Base-by-base conservation (phyloP, 2,888 invertebrate species). In the Portevinia maculata region DNA sequence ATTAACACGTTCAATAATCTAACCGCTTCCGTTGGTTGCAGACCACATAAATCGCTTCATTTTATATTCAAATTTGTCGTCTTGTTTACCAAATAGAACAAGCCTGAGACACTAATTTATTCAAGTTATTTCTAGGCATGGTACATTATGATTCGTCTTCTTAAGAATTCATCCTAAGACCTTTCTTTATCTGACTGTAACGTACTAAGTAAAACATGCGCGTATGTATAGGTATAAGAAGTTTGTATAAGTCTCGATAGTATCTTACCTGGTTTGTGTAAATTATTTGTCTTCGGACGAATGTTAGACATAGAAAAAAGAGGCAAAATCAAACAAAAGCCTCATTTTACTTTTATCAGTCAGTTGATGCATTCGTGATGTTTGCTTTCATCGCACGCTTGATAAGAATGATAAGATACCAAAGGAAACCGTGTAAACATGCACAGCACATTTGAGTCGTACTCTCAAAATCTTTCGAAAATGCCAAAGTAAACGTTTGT, bases 1-100 rank as follows among this genome's bases (percentile, higher is more conserved):
- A 83, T 83, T 83, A 83, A 83, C 83, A 83, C 83, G 83, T 83
- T 41, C 71, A 83, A 60, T 78, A 83, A 70, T 83, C 78, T 41
- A 78, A 50, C 15, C 41, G 78, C 71, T 83, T 83, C 81, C 78
- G 81, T 78, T 48, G 30, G 21, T 70, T 67, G 32, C 50, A 21
- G 64, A 11, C 55, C 8, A 30, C 30, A 30, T 32, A 34, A 74
- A 78, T 83, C 78, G 19, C 65, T 83, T 65, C 70, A 78, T 71
- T 67, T 65, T 60, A 71, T 30, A 71, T 78, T 83, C 55, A 46
- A 65, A 65, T 52, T 44, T 52, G 32, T 41, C 39, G 76, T 59
- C 59, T 67, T 21, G 46, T 46, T 44, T 6, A 44, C 41, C 69
- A 37, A 48, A 34, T 69, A 50, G 46, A 69, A 37, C 48, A 48